Conservation (phyloP, 2,888 invertebrate species). For the Gandaritis pyraliata region DNA sequence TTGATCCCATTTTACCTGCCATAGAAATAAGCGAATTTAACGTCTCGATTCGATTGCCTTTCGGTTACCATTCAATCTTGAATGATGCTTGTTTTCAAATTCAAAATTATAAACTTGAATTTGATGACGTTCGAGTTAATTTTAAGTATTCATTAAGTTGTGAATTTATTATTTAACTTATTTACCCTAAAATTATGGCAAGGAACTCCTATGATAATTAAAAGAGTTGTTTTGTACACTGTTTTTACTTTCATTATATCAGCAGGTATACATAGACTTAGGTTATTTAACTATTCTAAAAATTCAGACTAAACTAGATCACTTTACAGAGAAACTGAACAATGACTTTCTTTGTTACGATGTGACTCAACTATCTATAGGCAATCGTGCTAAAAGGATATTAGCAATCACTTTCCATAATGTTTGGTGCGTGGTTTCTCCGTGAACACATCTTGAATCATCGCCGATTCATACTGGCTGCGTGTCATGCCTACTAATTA, state of each 20-base stretch:
- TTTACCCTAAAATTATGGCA: slow-evolving; percentile 83
- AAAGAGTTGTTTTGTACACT: slow-evolving; percentile 70
- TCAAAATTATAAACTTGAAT: slow-evolving; percentile 65
- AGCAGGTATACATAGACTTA: no score
- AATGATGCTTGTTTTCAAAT: slow-evolving; percentile 54
- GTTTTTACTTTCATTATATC: slow-evolving; percentile 44
- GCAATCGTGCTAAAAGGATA: slow-evolving; percentile 18
- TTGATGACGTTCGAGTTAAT: slow-evolving; percentile 73
- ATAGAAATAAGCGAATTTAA: slow-evolving; percentile 79
- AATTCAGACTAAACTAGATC: no score
- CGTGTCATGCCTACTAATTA: slow-evolving; percentile 20
- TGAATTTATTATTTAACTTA: slow-evolving; percentile 83
- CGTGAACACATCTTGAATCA: slow-evolving; percentile 30
- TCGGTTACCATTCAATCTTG: slow-evolving; percentile 39
- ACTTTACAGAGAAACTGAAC: no score
- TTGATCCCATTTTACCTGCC: slow-evolving; percentile 80
- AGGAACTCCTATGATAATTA: slow-evolving; percentile 80
- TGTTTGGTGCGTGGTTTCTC: slow-evolving; percentile 20
- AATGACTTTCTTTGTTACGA: neutral
- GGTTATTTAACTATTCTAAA: no score
- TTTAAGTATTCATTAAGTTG: slow-evolving; percentile 84
- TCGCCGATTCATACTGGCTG: slow-evolving; percentile 5
- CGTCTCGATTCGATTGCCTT: slow-evolving; percentile 58
- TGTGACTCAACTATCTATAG: slow-evolving; percentile 12
- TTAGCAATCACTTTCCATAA: slow-evolving; percentile 27